A percentile compares a stretch with the other conserved stretches of the same genome.
Conservation (phyloP, 2,113 vertebrate genomes). For the Mesembrinibis cayennensis region DNA sequence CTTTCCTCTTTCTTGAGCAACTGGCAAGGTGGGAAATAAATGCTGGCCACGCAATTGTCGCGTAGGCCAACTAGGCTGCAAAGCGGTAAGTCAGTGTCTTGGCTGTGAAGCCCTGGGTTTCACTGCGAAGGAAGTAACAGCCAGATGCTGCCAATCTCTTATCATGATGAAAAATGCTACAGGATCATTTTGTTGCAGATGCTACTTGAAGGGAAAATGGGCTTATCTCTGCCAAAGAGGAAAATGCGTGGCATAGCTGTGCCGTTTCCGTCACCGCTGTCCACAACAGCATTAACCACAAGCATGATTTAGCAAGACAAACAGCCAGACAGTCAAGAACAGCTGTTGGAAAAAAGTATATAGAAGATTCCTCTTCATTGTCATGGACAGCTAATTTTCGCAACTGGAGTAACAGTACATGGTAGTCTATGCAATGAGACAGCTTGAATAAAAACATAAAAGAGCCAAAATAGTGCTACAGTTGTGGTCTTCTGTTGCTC, state of each 20-base stretch:
- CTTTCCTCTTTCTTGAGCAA: not conserved
- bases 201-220: not conserved
- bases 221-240: not conserved
- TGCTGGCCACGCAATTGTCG: rapidly evolving
- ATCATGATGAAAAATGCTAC: not conserved
- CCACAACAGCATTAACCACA: not conserved
- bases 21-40: not conserved
- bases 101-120: not conserved
- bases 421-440: not conserved
- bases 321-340: not conserved
- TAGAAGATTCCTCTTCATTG: not conserved
- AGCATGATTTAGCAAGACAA: not conserved
- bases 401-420: not conserved
- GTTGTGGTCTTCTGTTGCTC: not conserved
- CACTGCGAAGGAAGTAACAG: not conserved
- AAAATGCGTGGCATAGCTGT: rapidly evolving
- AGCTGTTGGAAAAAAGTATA: not conserved
- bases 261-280: not conserved
- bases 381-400: not conserved
- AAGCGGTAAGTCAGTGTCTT: not conserved
- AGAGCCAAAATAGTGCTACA: not conserved
- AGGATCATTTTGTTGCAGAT: not conserved
- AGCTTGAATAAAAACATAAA: not conserved
- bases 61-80: not conserved
- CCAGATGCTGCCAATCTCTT: not conserved